Evolutionary conservation across 2,888 invertebrate genomes (phyloP).

Genomic region (Habroteleia sp.): DNA sequence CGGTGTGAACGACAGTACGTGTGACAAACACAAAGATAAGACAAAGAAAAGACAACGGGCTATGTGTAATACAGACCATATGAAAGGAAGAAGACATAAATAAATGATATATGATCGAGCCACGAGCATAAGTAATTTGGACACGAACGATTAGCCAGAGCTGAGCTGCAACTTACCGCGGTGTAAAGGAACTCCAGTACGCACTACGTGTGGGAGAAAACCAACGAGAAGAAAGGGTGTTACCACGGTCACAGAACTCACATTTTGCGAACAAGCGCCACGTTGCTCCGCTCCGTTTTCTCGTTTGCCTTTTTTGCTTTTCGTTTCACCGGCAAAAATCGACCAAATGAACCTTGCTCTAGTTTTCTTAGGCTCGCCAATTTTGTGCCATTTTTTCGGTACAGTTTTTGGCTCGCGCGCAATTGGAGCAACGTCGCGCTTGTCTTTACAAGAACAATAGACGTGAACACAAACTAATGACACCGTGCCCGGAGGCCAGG

Average conservation of each 20-base stretch:
- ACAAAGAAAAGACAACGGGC: slow-evolving; percentile 62
- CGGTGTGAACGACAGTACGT: slow-evolving; percentile 58
- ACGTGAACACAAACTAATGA: slow-evolving; percentile 81
- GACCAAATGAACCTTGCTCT: no score
- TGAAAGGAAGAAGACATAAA: slow-evolving; percentile 73
- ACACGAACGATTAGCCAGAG: slow-evolving; percentile 80
- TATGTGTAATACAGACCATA: slow-evolving; percentile 64
- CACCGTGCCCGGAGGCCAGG: slow-evolving; percentile 75
- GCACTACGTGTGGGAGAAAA: slow-evolving; percentile 87
- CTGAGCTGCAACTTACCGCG: slow-evolving; percentile 94
- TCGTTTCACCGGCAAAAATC: no score
- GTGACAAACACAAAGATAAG: slow-evolving; percentile 65
- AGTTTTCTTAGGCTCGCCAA: no score
- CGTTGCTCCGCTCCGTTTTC: slow-evolving; percentile 67
- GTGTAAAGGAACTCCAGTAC: slow-evolving; percentile 99
- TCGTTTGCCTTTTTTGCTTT: no score
- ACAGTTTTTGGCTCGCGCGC: slow-evolving; percentile 57
- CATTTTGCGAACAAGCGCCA: slow-evolving; percentile 73
- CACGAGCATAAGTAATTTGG: slow-evolving; percentile 77
- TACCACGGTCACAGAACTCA: slow-evolving; percentile 81
- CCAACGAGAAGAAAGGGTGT: slow-evolving; percentile 82
- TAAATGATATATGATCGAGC: slow-evolving; percentile 75
- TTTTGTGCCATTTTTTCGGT: no score
- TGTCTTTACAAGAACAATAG: slow-evolving; percentile 80
- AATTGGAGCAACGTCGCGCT: slow-evolving; percentile 76